Conservation (phyloP, 1,140 invertebrate species). For the Hylaeus anthracinus region DNA sequence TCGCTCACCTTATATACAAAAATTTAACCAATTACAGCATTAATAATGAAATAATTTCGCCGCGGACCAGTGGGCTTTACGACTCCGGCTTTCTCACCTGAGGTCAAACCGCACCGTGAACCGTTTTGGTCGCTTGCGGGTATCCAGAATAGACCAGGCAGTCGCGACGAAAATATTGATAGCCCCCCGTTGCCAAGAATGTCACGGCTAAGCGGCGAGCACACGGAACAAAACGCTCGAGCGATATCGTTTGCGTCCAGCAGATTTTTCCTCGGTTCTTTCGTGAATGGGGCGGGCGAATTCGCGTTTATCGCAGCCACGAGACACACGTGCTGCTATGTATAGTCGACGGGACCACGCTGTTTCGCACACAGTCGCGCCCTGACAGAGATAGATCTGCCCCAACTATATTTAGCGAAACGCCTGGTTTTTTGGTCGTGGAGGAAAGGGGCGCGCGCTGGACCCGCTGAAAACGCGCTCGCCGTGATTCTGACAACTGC, state of each 20-base stretch:
- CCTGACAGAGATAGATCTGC: constrained; percentile 24
- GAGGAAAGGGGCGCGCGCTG: background rate
- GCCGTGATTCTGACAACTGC: background rate
- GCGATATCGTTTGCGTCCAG: background rate
- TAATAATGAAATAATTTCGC: too few relatives aligned
- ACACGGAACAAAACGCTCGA: constrained; percentile 4
- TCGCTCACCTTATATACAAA: too few relatives aligned
- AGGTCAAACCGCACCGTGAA: background rate
- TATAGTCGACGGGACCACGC: background rate
- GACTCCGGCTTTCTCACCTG: background rate
- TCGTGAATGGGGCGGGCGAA: background rate
- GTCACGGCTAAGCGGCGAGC: constrained; percentile 30
- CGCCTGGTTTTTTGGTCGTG: background rate
- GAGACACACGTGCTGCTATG: background rate
- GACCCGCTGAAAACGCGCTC: background rate
- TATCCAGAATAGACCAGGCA: constrained; percentile 18
- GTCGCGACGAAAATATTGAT: constrained; percentile 39
- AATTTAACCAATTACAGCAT: too few relatives aligned
- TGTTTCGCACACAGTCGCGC: background rate
- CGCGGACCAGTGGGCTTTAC: too few relatives aligned
- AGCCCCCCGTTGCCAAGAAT: constrained; percentile 32
- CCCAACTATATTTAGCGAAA: constrained; percentile 34
- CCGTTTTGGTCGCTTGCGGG: background rate
- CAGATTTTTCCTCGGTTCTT: constrained; percentile 9
- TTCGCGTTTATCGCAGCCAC: background rate